These are phyloP conservation scores for Phallusia fumigata DNA, from an alignment of 23 tunicate genomes.

Conservation along the genomic window DNA sequence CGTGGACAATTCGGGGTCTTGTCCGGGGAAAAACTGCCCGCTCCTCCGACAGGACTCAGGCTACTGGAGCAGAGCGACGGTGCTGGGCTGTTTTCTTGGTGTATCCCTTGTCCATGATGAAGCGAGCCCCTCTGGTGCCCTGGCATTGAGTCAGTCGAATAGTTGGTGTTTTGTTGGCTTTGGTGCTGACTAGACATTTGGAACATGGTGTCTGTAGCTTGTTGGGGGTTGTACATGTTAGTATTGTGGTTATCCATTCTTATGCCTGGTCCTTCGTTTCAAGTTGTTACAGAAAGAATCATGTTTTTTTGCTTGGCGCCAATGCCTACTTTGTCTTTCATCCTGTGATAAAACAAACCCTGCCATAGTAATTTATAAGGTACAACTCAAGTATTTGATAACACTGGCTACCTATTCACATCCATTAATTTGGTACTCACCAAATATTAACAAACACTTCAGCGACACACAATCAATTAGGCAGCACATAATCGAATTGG, in stretches of 20 bases:
- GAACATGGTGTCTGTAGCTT: background rate
- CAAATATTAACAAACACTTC: too few relatives aligned
- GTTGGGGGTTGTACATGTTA: background rate
- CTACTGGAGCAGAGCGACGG: constrained; percentile 1
- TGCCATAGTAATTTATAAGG: too few relatives aligned
- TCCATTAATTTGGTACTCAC: too few relatives aligned
- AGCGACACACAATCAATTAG: too few relatives aligned
- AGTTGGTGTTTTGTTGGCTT: background rate
- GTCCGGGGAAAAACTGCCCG: constrained; percentile 18
- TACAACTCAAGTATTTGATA: too few relatives aligned
- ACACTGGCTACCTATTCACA: too few relatives aligned
- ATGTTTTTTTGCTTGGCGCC: too few relatives aligned
- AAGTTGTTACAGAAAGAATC: too few relatives aligned
- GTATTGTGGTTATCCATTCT: background rate
- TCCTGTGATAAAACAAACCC: too few relatives aligned
- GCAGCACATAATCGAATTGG: too few relatives aligned
- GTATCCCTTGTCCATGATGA: background rate
- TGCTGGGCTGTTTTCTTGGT: background rate
- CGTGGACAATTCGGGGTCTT: constrained; percentile 19
- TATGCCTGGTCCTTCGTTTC: too few relatives aligned
- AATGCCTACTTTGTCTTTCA: too few relatives aligned
- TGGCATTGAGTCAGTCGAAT: background rate
- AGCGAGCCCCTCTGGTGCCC: background rate
- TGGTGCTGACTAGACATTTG: background rate
- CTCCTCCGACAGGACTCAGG: constrained; percentile 2